A percentile compares a stretch with the other conserved stretches of the same genome.
Conservation (phyloP, 2,797 vertebrate species). For the Syngnathus rostellatus region DNA sequence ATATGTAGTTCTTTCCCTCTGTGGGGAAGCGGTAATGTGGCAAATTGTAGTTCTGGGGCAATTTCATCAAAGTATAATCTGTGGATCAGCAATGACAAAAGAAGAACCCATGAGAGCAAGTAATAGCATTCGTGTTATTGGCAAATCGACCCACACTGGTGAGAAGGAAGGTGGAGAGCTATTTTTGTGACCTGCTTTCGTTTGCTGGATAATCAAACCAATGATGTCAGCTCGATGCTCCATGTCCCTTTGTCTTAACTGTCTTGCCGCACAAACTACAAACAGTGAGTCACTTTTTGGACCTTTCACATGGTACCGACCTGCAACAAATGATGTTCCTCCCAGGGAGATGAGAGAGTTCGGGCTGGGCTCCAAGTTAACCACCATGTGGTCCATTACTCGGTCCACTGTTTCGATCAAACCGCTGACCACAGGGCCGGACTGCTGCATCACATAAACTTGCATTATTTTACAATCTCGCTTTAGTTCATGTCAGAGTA, state of each 20-base stretch:
- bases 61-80: slow-evolving; percentile 87
- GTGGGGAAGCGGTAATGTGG: slow-evolving; percentile 84
- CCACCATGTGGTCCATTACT: slow-evolving; percentile 77
- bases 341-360: slow-evolving; percentile 59
- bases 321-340: slow-evolving; percentile 82
- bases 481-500: not conserved
- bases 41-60: slow-evolving; percentile 68
- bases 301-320: slow-evolving; percentile 61
- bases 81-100: slow-evolving; percentile 34
- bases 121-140: slow-evolving; percentile 11
- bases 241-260: slow-evolving; percentile 15
- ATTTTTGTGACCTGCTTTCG: slow-evolving; percentile 27
- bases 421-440: slow-evolving; percentile 57
- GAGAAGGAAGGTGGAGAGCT: slow-evolving; percentile 9
- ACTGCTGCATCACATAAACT: slow-evolving; percentile 52
- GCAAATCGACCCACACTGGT: slow-evolving; percentile 21
- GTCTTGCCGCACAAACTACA: slow-evolving; percentile 29
- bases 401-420: slow-evolving; percentile 80
- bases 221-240: slow-evolving; percentile 40
- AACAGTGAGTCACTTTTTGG: slow-evolving; percentile 37
- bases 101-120: slow-evolving; percentile 24
- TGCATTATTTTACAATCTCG: slow-evolving; percentile 3
- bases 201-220: slow-evolving; percentile 32
- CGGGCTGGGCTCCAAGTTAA: slow-evolving; percentile 59
- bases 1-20: slow-evolving; percentile 82